Conservation (phyloP, 2,888 invertebrate genomes). For the Taenaris catops region DNA sequence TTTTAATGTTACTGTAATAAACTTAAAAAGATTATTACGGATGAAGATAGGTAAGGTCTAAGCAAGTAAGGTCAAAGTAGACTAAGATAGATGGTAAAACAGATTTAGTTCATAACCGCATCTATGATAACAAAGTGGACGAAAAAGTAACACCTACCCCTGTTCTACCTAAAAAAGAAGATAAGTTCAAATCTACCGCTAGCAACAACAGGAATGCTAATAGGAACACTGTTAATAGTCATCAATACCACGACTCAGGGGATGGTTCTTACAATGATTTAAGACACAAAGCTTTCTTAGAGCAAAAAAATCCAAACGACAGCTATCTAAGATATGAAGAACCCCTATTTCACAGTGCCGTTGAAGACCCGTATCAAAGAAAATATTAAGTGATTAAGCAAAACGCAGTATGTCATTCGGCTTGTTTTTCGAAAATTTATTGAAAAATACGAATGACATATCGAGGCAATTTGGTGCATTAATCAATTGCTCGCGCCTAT, state of each 20-base stretch:
- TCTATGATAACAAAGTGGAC: slow-evolving; percentile 64
- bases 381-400: slow-evolving; percentile 46
- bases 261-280: slow-evolving; percentile 51
- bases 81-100: too few relatives aligned
- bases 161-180: slow-evolving; percentile 60
- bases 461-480: too few relatives aligned
- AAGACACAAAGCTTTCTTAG: slow-evolving; percentile 53
- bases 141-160: slow-evolving; percentile 71
- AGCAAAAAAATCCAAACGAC: slow-evolving; percentile 54
- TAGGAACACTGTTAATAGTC: slow-evolving; percentile 62
- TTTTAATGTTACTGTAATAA: too few relatives aligned
- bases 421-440: slow-evolving; percentile 13
- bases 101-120: too few relatives aligned
- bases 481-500: too few relatives aligned
- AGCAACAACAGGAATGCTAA: slow-evolving; percentile 36
- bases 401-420: slow-evolving; percentile 10
- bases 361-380: slow-evolving; percentile 67
- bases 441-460: slow-evolving; percentile 18
- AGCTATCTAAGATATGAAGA: slow-evolving; percentile 63
- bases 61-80: too few relatives aligned
- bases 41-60: too few relatives aligned
- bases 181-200: slow-evolving; percentile 33
- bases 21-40: too few relatives aligned
- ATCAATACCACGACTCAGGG: slow-evolving; percentile 61
- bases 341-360: slow-evolving; percentile 58